These are phyloP conservation scores for Cynodonichthys magdalenae DNA, from an alignment of 2,797 vertebrate genomes.

Conservation along the genomic window DNA sequence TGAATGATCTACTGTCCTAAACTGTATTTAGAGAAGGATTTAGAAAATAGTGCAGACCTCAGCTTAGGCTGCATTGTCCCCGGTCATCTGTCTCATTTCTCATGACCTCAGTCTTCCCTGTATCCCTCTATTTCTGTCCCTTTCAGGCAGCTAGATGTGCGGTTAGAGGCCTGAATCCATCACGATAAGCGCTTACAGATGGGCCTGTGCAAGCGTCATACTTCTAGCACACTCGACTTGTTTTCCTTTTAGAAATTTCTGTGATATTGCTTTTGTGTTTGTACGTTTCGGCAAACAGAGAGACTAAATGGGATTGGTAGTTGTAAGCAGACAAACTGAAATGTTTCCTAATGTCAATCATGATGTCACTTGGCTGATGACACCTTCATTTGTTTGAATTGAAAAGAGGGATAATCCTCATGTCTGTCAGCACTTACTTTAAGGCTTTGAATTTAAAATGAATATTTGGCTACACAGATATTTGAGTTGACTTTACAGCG, in stretches of 20 bases:
- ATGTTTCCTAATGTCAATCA: background rate
- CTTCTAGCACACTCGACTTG: conserved; percentile 39
- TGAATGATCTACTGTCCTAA: background rate
- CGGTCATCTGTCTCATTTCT: conserved; percentile 75
- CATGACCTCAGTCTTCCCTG: conserved; percentile 60
- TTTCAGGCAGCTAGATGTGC: conserved; percentile 56
- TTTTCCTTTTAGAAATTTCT: conserved; percentile 31
- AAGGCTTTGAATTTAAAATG: conserved; percentile 1
- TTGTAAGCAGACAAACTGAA: background rate
- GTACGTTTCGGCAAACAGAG: background rate
- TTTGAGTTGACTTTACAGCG: background rate
- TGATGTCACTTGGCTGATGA: conserved; percentile 3
- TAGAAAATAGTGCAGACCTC: conserved; percentile 32
- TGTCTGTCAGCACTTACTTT: conserved; percentile 22
- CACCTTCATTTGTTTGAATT: conserved; percentile 2
- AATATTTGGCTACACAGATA: conserved; percentile 6
- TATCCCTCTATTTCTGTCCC: conserved; percentile 62
- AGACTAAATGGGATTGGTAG: background rate
- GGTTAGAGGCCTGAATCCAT: conserved; percentile 70
- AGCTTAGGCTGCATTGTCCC: conserved; percentile 47
- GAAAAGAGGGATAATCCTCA: conserved; percentile 6
- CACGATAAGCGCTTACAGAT: conserved; percentile 79
- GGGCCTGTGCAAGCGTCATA: conserved; percentile 56
- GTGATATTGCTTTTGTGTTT: conserved; percentile 9
- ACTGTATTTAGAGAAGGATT: conserved; percentile 25